Percentiles rank a stretch among this genome's conserved stretches.
phyloP scores from a whole-genome alignment of 30 jellyfish, hydroid and myxozoan species.

The Catostylus mosaicus region DNA sequence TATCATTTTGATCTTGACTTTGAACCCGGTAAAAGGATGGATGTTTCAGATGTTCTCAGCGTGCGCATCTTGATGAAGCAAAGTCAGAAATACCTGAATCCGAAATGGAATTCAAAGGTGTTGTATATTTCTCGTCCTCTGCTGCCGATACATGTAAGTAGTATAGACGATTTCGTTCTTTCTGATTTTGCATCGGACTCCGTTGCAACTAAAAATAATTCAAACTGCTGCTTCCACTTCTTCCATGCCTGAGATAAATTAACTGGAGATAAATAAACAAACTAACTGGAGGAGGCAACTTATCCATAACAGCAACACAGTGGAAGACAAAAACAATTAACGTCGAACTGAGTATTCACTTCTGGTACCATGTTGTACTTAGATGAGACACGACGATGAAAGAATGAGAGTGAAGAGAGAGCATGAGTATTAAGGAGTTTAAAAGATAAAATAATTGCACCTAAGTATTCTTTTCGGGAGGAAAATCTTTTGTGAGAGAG shows the following conservation, averaged over 20 bases:
- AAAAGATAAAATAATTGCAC: not conserved
- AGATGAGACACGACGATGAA: too few relatives aligned
- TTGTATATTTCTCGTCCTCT: not conserved
- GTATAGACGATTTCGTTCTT: not conserved
- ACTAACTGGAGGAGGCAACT: conserved; percentile 1
- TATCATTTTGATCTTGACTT: too few relatives aligned
- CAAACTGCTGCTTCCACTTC: not conserved
- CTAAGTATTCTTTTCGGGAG: not conserved
- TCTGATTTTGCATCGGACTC: not conserved
- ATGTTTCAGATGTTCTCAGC: too few relatives aligned
- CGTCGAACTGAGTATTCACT: not conserved
- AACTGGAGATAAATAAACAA: not conserved
- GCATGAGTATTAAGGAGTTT: not conserved
- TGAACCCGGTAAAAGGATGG: too few relatives aligned
- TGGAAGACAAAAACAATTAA: not conserved
- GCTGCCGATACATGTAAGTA: not conserved
- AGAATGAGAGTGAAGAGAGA: too few relatives aligned
- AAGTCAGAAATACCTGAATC: too few relatives aligned
- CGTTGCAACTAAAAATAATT: not conserved
- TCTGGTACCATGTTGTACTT: not conserved
- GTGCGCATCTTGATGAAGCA: too few relatives aligned
- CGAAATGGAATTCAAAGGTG: not conserved
- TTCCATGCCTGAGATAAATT: not conserved
- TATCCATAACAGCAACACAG: not conserved
- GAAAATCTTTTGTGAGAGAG: conserved; percentile 1